phyloP scores from a whole-genome alignment of 2,797 vertebrate genomes.

The Poecilia wingei region DNA sequence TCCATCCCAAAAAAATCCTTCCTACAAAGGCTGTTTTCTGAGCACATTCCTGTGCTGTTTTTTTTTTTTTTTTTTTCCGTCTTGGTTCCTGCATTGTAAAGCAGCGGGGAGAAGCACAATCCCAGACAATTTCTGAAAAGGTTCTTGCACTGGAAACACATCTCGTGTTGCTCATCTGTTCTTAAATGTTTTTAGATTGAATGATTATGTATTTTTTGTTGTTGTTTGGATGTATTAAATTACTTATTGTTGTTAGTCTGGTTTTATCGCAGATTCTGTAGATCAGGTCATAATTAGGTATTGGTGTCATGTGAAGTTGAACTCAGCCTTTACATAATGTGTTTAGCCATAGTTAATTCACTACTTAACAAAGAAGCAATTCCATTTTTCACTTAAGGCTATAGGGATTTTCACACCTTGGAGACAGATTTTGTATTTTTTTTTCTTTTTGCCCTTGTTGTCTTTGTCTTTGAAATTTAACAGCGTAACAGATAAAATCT shows the following conservation, averaged over 20 bases:
- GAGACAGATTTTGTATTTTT: not conserved
- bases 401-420: not conserved
- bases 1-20: not conserved
- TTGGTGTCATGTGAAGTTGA: not conserved
- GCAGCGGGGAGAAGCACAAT: not conserved
- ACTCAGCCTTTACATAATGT: not conserved
- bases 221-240: not conserved
- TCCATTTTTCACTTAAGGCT: not conserved
- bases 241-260: not conserved
- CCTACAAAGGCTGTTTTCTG: not conserved
- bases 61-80: not conserved
- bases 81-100: not conserved
- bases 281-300: not conserved
- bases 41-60: not conserved
- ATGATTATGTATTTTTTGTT: not conserved
- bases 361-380: not conserved
- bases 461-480: not conserved
- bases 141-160: not conserved
- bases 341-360: not conserved
- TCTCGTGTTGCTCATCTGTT: not conserved
- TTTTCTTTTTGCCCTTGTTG: not conserved
- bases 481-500: not conserved
- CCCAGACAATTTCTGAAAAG: not conserved
- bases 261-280: not conserved
- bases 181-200: not conserved